These are phyloP conservation scores for Cabera pusaria DNA, from an alignment of 2,888 invertebrate genomes.

Conservation along the genomic window DNA sequence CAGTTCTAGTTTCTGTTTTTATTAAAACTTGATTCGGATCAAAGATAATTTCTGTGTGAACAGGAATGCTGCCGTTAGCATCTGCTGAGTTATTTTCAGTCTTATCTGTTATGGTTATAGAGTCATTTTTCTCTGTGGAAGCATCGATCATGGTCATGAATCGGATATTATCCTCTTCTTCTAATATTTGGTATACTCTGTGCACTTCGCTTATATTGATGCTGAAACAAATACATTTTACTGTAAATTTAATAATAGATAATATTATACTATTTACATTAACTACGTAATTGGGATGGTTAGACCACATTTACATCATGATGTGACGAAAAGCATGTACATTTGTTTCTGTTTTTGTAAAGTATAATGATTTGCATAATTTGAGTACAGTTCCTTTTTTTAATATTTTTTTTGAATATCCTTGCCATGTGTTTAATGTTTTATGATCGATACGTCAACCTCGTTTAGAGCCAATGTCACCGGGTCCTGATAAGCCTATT, in stretches of 20 bases:
- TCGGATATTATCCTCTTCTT: conserved; percentile 74
- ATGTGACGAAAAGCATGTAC: no score
- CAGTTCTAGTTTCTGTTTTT: conserved; percentile 73
- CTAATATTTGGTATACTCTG: conserved; percentile 72
- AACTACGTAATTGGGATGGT: no score
- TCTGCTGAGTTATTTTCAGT: conserved; percentile 21
- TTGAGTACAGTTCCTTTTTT: no score
- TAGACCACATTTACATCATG: no score
- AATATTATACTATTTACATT: no score
- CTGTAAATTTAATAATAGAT: conserved; percentile 3
- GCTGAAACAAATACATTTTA: conserved; percentile 44
- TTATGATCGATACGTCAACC: no score
- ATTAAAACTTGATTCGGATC: conserved; percentile 60
- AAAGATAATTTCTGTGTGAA: conserved; percentile 14
- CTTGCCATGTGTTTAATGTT: no score
- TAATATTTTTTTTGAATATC: no score
- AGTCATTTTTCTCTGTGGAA: conserved; percentile 41
- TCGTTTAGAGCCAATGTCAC: no score
- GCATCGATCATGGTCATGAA: conserved; percentile 70
- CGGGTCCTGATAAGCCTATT: no score
- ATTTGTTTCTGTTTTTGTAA: no score
- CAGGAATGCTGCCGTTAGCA: conserved; percentile 16
- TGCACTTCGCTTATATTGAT: conserved; percentile 77
- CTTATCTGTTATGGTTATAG: conserved; percentile 29
- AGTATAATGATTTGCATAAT: no score